A percentile compares a stretch with the other conserved stretches of the same genome.
These are phyloP conservation scores for Pelodytes ibericus DNA, from an alignment of 2,797 vertebrate genomes.

Conservation along the genomic window DNA sequence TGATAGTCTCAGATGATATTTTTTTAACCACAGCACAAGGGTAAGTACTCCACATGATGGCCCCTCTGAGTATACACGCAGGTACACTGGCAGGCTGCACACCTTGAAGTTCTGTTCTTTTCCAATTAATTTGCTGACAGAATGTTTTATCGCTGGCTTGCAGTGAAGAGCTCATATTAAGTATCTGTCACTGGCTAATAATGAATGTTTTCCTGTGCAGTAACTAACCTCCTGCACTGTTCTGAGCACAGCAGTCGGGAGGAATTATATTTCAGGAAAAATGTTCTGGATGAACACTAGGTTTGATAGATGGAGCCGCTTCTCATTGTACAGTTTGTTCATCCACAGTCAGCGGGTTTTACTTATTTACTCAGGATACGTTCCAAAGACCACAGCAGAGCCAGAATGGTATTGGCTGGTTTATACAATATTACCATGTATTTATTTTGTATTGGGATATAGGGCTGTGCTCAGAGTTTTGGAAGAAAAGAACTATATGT, in stretches of 20 bases:
- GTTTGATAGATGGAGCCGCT: conserved; percentile 28
- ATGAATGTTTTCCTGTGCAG: conserved; percentile 45
- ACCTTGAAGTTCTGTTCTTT: conserved; percentile 40
- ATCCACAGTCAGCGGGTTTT: conserved; percentile 16
- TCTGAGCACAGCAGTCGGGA: conserved; percentile 29
- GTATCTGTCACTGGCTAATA: conserved; percentile 51
- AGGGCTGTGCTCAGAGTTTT: too few relatives aligned
- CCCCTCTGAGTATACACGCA: not conserved
- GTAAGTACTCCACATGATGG: not conserved
- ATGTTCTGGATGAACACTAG: conserved; percentile 21
- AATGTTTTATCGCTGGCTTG: conserved; percentile 49
- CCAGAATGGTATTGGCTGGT: too few relatives aligned
- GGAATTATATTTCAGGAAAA: conserved; percentile 42
- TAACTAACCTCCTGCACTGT: conserved; percentile 36
- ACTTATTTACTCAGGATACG: not conserved
- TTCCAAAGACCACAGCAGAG: not conserved
- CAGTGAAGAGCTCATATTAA: conserved; percentile 50
- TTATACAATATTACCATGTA: too few relatives aligned
- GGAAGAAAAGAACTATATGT: too few relatives aligned
- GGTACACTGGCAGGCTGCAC: conserved; percentile 11
- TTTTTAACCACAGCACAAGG: not conserved
- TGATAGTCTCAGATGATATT: not conserved
- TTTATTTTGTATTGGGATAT: too few relatives aligned
- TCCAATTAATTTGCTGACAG: conserved; percentile 53
- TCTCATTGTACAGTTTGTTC: not conserved